Evolutionary conservation across 1,140 invertebrate genomes (phyloP), one percentile per base, ranked within the genome.

Genomic region (Colletes latitarsis): DNA sequence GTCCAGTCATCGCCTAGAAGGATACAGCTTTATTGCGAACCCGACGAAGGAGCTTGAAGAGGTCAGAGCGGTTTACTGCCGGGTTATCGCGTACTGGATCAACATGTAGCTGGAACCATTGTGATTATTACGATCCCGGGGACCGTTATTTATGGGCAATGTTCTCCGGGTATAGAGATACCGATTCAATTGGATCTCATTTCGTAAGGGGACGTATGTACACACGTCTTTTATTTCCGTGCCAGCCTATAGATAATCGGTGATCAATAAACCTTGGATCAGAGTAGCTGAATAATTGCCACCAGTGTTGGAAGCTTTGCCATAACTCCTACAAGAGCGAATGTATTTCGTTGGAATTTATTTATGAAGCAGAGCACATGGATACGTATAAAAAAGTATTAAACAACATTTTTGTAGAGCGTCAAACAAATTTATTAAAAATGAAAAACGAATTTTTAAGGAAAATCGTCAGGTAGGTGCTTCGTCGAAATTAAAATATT

Each of bases 1-100:
- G 49, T 78, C 76, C 46, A 71, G 69, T 71, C 67, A 71, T 71
- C 67, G 68, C 46, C 30, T 12, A 71, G 55, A 78, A 53, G 67
- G 76, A 63, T 78, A 78, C 67, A 70, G 67, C 67, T 78, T 78
- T 71, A 78, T 77, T 68, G 64, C 74, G 53, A 68, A 63, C 53
- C 43, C 14, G 46, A 17, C 21, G 57, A 63, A 49, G 21, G 39
- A 49, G 39, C 41, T 76, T 68, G 53, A 58, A 76, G 41, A 52
- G 74, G 53, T 68, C 53, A 15, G 21, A 68, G 64, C 49, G 41
- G 53, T 77, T 75, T 77, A 77, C 43, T 58, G 19, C 12, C 17
- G 62, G 64, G 53, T 77, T 80, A 74, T 67, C 77, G 46, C 17
- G 46, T 10, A 68, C 64, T 17, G 53, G 30, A 77, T 77, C 64